Base-by-base conservation (phyloP, 1,140 invertebrate genomes). In the Ectropis grisescens region DNA sequence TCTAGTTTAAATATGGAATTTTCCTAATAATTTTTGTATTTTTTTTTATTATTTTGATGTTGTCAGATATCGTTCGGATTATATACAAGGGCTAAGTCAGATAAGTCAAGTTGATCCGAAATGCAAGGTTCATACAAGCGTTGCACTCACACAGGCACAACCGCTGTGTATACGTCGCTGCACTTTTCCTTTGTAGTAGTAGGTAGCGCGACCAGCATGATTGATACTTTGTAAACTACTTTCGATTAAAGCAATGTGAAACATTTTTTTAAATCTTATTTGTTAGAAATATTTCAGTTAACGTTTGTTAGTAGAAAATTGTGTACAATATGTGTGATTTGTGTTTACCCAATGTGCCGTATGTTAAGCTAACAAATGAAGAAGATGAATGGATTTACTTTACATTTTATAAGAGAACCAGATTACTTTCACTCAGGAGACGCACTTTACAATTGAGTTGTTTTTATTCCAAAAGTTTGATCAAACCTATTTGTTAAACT, bases 41-140 rank as follows among this genome's bases (percentile, higher is more conserved):
- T 2, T 0, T 16, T 10, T 32, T 33, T 22, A 4, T 25, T 25
- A 23, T 9, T 11, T 8, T 9, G 16, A 26, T 42, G 40, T 46
- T 53, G 56, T 56, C 43, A 47, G 42, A 45, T 62, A 57, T 58
- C 38, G 45, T 56, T 56, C 48, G 40, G 46, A 58, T 65, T 61
- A 54, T n/a, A 43, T 60, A 58, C 37, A 57, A 59, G 49, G 57
- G 54, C 49, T 49, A 51, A 57, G n/a, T n/a, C n/a, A n/a, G 61
- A 68, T 71, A 72, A 72, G 56, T 58, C 2, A 42, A 58, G 56
- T 55, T 55, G 45, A 69, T 68, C 59, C 69, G 45, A 76, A 80
- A 68, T 68, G 59, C 69, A 60, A 71, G 70, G 68, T 76, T 66
- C 58, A 54, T 75, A 67, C 59, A 53, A 68, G 56, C 68, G 53